Evolutionary conservation across 2,113 vertebrate genomes (phyloP), one percentile per base, ranked within the genome.

Genomic region (Zosterops pallidus): DNA sequence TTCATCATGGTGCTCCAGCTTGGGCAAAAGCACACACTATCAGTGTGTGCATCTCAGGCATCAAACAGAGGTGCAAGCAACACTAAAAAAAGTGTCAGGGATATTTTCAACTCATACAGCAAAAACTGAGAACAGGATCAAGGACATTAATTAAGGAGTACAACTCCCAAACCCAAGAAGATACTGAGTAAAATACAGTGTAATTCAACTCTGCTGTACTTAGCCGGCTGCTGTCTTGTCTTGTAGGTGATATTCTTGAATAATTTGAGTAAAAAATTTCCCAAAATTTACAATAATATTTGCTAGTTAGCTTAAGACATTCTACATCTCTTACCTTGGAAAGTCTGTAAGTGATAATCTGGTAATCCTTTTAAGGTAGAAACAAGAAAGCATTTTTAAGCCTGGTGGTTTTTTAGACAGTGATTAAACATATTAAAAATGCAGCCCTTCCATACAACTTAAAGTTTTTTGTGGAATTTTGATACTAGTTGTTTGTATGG

Each of bases 401-500:
- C 16, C 41, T 86, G n/a, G 12, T 26, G 24, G 11, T 91, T 82
- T 86, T 53, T n/a, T 72, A 62, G 63, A 14, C 11, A n/a, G 8
- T 33, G 31, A 67, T 67, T 75, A 78, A 77, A 52, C 28, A 15
- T 9, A 42, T 3, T 19, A 91, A 90, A 75, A 86, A 49, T 56
- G 16, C 11, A 63, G 29, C 31, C 21, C 13, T 77, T 90, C 7
- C 26, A 16, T 44, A 14, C 4, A 84, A 41, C 39, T 47, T 52
- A 5, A 57, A 70, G 9, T 75, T 70, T 78, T 29, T 21, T 71
- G 53, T n/a, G 77, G 49, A 72, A 60, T 92, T 93, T 77, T 79
- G 33, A 24, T 4, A 9, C 10, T 7, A 46, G 6, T 11, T 8
- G 2, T 24, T 37, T 2, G 3, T n/a, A 7, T 1, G 9, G 18